Base-by-base conservation (phyloP, 1,140 invertebrate genomes). In the Coelopa frigida region DNA sequence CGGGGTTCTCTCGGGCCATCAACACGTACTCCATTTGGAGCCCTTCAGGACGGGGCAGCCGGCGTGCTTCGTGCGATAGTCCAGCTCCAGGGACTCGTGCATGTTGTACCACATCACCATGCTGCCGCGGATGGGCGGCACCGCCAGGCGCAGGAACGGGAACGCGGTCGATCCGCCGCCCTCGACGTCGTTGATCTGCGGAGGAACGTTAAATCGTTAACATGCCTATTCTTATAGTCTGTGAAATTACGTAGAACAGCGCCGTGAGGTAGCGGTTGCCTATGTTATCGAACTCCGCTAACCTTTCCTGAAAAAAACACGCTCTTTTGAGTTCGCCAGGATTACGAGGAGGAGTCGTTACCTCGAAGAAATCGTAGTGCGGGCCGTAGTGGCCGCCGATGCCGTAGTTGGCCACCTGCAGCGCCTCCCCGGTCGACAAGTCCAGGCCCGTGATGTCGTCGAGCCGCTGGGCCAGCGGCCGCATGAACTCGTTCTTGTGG, bases 361-460 rank as follows among this genome's bases (percentile, higher is more conserved):
- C 48, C 48, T 21, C 26, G 0, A 82, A 81, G 27, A 46, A 95
- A 73, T 85, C 64, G 56, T 54, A 98, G 70, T 99, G 96, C 14
- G 95, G 94, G 57, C 97, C 94, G 69, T 98, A 98, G 72, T 98
- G 95, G 1, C 95, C 95, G 11, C 94, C 95, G 47, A 98, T 90
- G 21, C 95, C 95, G 72, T 98, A 98, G 73, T 98, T 98, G 46
- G 93, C 93, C 35, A 98, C 89, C 74, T 98, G 89, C 36, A 96
- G 72, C 59, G 90, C 90, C 72, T 98, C 94, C 0, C 92, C 91
- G 1, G 88, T 88, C 5, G 74, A 70, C 72, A 93, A 80, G 26
- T 79, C 80, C 48, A 98, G 72, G 5, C 84, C 85, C 21, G 91
- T 91, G 71, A 94, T 81, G 58, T 83, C 79, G 12, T 76, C 75